Base-by-base conservation (phyloP, 2,113 vertebrate genomes). In the Neodon shergylaensis region DNA sequence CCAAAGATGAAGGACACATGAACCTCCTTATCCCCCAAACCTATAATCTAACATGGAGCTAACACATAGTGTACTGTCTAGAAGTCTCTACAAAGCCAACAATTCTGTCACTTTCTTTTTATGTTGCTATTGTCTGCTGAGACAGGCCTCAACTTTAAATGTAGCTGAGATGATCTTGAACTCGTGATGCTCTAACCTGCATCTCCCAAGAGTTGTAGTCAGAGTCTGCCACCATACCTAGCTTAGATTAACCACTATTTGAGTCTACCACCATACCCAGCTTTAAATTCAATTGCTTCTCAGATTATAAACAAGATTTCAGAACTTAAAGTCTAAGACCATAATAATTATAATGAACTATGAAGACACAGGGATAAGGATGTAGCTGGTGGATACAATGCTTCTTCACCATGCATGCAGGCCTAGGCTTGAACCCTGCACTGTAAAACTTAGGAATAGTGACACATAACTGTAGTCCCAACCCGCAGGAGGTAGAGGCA, bases 271-370 rank as follows among this genome's bases (percentile, higher is more conserved):
- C 42, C 6, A 66, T 5, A 86, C 31, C 11, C 44, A 49, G 44
- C 19, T 81, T 82, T 36, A 78, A 77, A 54, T 52, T 44, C 14
- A 90, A 87, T 70, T 65, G 14, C 28, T 61, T 79, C 70, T 92
- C 88, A 28, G 61, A 78, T 82, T 70, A 93, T n/a, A 83, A 94
- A 89, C 68, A 91, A 84, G 9, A 13, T 68, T 87, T 95, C 79
- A 85, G 54, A 82, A 21, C 39, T 85, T 72, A 54, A 47, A 82
- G 58, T 70, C 52, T 21, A 89, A 63, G 42, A 13, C 39, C 44
- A 49, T 7, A 44, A 36, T 79, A 65, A 68, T 47, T 0, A 76
- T 10, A 44, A 42, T 36, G 78, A 92, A 94, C 44, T 77, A 63
- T 19, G 47, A 94, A 84, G 36, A 63, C 28, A 49, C 26, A 44